Evolutionary conservation across 2,888 invertebrate species (phyloP), one percentile per base, ranked within the genome.

Genomic region (Odontothrips loti): DNA sequence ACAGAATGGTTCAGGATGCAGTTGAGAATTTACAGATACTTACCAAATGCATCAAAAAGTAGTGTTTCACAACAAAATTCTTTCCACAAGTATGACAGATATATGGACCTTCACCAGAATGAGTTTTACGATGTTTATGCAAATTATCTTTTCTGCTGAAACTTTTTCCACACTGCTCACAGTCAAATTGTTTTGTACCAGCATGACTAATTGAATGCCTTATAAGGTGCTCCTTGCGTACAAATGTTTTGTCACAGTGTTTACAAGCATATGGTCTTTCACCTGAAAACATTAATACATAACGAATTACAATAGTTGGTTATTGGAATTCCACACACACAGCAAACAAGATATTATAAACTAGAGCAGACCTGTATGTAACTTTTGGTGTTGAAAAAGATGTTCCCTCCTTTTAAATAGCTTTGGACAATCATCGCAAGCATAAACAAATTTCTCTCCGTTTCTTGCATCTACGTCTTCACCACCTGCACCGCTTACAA

Each of bases 351-450:
- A 20, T 43, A 17, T 75, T 47, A 47, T 80, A 23, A 11, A 29
- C 6, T 12, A 47, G 27, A 6, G 80, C 81, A 75, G 81, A 10
- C 92, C 92, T 0, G 91, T 90, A 84, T 93, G 93, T 1, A 92
- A 86, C 85, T 92, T 92, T 1, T 91, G 88, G 84, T 93, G 93
- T 83, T 93, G 93, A 82, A 91, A 91, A 0, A 93, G 87, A 85
- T 93, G 92, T 85, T 93, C 93, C 85, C 92, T 91, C 83, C 93
- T 89, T 85, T 92, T 92, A 84, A 93, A 93, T 0, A 89, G 89
- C 83, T 92, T 91, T 10, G 88, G 89, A 85, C 93, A 93, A 23
- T 90, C 87, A 68, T 90, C 90, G 84, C 92, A 92, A 85, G 86
- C 86, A 84, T 88, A 88, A 34, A 81, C 47, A 79, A 82, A 80